Conservation (phyloP, 2,888 invertebrate species). For the Hoplodrina ambigua region DNA sequence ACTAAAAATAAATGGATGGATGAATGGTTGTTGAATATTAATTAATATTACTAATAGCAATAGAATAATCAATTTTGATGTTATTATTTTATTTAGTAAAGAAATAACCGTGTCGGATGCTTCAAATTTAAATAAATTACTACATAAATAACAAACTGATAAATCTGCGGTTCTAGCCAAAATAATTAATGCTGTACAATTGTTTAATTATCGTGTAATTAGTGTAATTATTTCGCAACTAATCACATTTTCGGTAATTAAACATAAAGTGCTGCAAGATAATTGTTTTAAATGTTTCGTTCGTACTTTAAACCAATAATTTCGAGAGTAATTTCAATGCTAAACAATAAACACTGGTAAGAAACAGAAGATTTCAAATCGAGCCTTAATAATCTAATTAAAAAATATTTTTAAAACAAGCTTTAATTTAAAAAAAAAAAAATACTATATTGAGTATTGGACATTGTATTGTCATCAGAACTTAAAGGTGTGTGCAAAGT, state of each 20-base stretch:
- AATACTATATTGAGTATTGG: too few species aligned
- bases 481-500: too few species aligned
- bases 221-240: slow-evolving; percentile 30
- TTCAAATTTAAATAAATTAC: slow-evolving; percentile 1
- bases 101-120: neutral
- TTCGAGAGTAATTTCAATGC: neutral
- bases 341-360: neutral
- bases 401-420: too few species aligned
- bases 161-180: slow-evolving; percentile 25
- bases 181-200: slow-evolving; percentile 23
- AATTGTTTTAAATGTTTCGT: slow-evolving; percentile 13
- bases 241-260: slow-evolving; percentile 26
- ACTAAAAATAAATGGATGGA: too few species aligned
- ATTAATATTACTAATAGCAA: neutral
- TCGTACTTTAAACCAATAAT: slow-evolving; percentile 11
- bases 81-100: neutral
- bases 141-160: slow-evolving; percentile 21
- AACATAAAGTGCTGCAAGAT: slow-evolving; percentile 3
- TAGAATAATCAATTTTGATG: neutral
- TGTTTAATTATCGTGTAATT: too few species aligned
- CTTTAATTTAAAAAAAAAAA: too few species aligned
- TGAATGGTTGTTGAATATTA: too few species aligned
- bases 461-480: too few species aligned
- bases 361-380: neutral
- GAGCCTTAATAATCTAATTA: neutral